Base-by-base conservation (phyloP, 2,888 invertebrate species). In the Andrena chrysosceles region DNA sequence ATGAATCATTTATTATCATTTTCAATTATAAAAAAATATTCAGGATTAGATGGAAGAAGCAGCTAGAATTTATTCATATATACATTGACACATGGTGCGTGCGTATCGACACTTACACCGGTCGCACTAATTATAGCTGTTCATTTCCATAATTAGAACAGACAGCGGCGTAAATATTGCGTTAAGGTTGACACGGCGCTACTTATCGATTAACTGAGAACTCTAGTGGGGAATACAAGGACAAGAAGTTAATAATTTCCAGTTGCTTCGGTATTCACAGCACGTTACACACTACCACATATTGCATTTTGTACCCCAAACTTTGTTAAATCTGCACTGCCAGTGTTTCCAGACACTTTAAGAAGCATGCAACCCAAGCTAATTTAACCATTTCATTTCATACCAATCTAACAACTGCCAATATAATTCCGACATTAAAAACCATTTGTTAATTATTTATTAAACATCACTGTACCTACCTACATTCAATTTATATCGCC, bases 141-240 rank as follows among this genome's bases (percentile, higher is more conserved):
- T 71, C 78, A 78, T 85, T 76, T 86, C 73, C 71, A 71, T 87
- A 84, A 87, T 84, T 86, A 73, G 71, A 74, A 81, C 78, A 74
- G 80, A 63, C 81, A 85, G 62, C 33, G 20, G 59, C 35, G 72
- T 72, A 87, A 86, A 86, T 86, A 85, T 81, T 81, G 72, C 68
- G 83, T 81, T 75, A 72, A 56, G 68, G 72, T 33, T 54, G 64
- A 69, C 54, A 26, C 42, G 48, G 16, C 31, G 67, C 49, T 71
- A 62, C 35, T 67, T 72, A 83, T 81, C 69, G 81, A 83, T 81
- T 81, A 66, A 60, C 69, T 48, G 60, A 42, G 71, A 64, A 59
- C 68, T 72, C 56, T 67, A 68, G 29, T 33, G 49, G 49, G 26
- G n/a, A 67, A 67, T 42, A 62, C 74, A 62, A 71, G 62, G 79